Evolutionary conservation across 2,797 vertebrate species (phyloP).

Genomic region (Psittacula echo): DNA sequence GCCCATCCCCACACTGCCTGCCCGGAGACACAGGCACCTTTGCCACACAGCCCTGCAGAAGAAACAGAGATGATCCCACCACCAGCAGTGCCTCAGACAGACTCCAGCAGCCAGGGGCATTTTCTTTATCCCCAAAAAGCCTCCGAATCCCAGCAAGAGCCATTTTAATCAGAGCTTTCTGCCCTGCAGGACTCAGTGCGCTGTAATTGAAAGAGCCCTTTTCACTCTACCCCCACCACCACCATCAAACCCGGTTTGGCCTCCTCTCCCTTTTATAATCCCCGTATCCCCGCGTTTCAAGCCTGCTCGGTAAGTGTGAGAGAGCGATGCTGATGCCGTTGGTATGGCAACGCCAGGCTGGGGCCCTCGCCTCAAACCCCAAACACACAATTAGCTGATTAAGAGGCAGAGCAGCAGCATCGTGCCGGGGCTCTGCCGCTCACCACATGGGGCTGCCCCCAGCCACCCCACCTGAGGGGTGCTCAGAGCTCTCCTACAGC

Average conservation of each 20-base stretch:
- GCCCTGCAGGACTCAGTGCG: conserved; percentile 14
- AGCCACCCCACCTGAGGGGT: not conserved
- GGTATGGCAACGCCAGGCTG: conserved; percentile 65
- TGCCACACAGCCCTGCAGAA: not conserved
- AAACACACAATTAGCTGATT: conserved; percentile 71
- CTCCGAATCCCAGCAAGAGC: conserved; percentile 40
- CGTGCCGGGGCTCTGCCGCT: not conserved
- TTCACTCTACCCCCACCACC: conserved; percentile 21
- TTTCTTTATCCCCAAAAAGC: conserved; percentile 35
- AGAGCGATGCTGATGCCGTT: conserved; percentile 63
- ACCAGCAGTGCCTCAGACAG: conserved; percentile 1
- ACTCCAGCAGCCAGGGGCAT: conserved; percentile 16
- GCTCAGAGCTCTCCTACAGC: not conserved
- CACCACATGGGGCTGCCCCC: not conserved
- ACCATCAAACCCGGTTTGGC: conserved; percentile 45
- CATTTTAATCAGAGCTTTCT: conserved; percentile 52
- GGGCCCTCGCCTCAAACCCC: conserved; percentile 60
- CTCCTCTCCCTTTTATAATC: conserved; percentile 31
- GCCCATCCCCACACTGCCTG: accelerated
- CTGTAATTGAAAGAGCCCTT: conserved; percentile 44
- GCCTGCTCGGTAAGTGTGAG: conserved; percentile 48
- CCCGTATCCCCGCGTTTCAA: not conserved
- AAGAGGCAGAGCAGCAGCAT: not conserved
- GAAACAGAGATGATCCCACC: not conserved
- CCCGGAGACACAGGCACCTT: accelerated